Evolutionary conservation across 2,888 invertebrate genomes (phyloP).

Genomic region (Chesias legatella): DNA sequence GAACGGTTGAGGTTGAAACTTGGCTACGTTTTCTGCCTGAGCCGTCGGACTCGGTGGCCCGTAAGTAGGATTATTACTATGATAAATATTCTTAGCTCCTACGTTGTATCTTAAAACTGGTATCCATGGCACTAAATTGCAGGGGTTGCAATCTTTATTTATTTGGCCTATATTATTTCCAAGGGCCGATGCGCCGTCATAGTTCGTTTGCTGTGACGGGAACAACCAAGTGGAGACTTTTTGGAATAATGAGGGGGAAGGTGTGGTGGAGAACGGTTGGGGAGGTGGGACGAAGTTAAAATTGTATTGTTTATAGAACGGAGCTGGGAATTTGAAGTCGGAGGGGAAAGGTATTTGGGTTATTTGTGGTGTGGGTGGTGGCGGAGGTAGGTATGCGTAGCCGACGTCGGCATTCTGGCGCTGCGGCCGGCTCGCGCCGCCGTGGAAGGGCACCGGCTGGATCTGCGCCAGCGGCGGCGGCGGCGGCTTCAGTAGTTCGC

Average conservation of each 20-base stretch:
- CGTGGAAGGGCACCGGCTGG: slow-evolving; percentile 65
- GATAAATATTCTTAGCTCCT: slow-evolving; percentile 55
- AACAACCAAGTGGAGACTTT: slow-evolving; percentile 82
- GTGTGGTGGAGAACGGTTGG: slow-evolving; percentile 63
- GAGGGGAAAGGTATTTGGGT: slow-evolving; percentile 28
- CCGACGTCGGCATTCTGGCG: slow-evolving; percentile 56
- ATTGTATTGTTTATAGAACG: slow-evolving; percentile 72
- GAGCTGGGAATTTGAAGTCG: slow-evolving; percentile 69
- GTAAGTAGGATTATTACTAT: slow-evolving; percentile 57
- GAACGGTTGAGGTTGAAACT: slow-evolving; percentile 49
- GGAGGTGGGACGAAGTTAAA: slow-evolving; percentile 71
- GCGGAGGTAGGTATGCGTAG: slow-evolving; percentile 57
- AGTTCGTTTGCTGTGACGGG: slow-evolving; percentile 68
- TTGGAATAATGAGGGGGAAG: slow-evolving; percentile 78
- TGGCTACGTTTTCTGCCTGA: slow-evolving; percentile 43
- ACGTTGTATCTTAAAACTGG: slow-evolving; percentile 82
- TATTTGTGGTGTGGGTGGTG: slow-evolving; percentile 34
- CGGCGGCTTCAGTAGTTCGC: slow-evolving; percentile 66
- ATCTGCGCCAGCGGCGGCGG: slow-evolving; percentile 60
- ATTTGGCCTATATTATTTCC: slow-evolving; percentile 49
- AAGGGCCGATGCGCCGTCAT: slow-evolving; percentile 37
- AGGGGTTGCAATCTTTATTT: slow-evolving; percentile 85
- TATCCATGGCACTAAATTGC: slow-evolving; percentile 90
- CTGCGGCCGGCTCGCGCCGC: slow-evolving; percentile 51
- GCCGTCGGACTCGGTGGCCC: slow-evolving; percentile 68